Evolutionary conservation across 1,140 invertebrate genomes (phyloP), one percentile per base, ranked within the genome.

Genomic region (Hetaerina americana): DNA sequence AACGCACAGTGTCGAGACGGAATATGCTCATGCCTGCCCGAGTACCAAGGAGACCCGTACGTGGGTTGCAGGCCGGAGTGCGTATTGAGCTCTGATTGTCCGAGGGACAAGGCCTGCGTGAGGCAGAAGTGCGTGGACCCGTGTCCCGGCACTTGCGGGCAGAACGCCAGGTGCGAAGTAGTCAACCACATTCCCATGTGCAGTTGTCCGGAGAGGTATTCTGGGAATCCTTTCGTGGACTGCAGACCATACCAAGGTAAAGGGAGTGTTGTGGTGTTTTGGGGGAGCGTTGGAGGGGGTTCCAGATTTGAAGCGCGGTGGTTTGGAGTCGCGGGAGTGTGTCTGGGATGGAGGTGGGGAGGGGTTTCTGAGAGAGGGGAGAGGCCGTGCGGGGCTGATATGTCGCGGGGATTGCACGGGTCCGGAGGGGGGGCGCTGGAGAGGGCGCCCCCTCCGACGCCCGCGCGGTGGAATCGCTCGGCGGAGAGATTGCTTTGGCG

Each of bases 11-110:
- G 87, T 75, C 80, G 76, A 74, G 77, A 27, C 74, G 78, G 2
- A 74, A 77, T 75, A 26, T 79, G 78, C 71, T 72, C 78, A 1
- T 79, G 78, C 76, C 74, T 87, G 57, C 78, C 83, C 66, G 88
- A 89, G 77, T 88, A 87, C 78, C 83, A 86, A 76, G 90, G 90
- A 68, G 87, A 91, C 81, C 88, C 89, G 1, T 88, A 87, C 74
- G 75, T 81, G 72, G 89, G 90, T 67, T 92, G 92, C 78, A 84
- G 89, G 77, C 90, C 90, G 18, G 90, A 90, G 82, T 91, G 89
- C 80, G 83, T 89, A 18, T 77, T 89, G 10, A 90, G 85, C 75
- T 81, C 81, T 18, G 89, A 90, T 75, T 92, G 90, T 80, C 77
- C 86, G 25, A 82, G 83, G 76, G 82, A 90, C 74, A 85, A 84